Percentiles rank a stretch among this genome's conserved stretches.
Conservation (phyloP, 2,113 vertebrate genomes). For the Hepsetus odoe region DNA sequence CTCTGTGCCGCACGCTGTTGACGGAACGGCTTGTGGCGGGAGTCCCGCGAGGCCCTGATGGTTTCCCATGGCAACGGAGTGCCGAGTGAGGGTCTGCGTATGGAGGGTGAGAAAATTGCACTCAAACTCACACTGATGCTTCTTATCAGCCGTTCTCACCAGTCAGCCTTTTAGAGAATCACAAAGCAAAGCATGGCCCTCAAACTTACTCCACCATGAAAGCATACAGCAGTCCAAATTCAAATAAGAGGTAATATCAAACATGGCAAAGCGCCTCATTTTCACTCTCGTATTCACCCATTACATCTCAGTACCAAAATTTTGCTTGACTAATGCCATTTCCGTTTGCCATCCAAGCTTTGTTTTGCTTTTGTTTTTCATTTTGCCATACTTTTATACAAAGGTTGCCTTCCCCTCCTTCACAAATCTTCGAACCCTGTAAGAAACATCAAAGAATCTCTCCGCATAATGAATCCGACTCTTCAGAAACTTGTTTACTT, state of each 20-base stretch:
- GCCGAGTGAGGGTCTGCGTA: constrained; percentile 46
- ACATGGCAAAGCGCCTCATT: not conserved
- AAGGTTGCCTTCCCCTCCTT: not conserved
- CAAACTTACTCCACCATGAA: not conserved
- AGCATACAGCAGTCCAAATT: not conserved
- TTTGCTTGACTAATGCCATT: not conserved
- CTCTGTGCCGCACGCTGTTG: constrained; percentile 31
- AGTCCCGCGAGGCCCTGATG: constrained; percentile 54
- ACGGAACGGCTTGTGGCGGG: constrained; percentile 30
- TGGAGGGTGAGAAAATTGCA: constrained; percentile 34
- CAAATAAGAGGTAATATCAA: not conserved
- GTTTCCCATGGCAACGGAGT: constrained; percentile 59
- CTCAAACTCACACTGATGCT: constrained; percentile 36
- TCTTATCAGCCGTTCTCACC: constrained; percentile 9
- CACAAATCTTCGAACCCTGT: constrained; percentile 6
- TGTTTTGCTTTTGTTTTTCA: not conserved
- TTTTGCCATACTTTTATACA: constrained; percentile 23
- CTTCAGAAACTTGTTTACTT: constrained; percentile 9
- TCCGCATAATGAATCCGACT: constrained; percentile 23
- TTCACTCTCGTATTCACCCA: not conserved
- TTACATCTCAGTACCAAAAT: not conserved
- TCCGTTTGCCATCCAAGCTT: not conserved
- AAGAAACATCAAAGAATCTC: constrained; percentile 15
- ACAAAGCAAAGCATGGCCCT: constrained; percentile 26
- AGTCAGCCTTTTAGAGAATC: constrained; percentile 9